Conservation (phyloP, 2,113 vertebrate genomes). For the Pangasianodon gigas region DNA sequence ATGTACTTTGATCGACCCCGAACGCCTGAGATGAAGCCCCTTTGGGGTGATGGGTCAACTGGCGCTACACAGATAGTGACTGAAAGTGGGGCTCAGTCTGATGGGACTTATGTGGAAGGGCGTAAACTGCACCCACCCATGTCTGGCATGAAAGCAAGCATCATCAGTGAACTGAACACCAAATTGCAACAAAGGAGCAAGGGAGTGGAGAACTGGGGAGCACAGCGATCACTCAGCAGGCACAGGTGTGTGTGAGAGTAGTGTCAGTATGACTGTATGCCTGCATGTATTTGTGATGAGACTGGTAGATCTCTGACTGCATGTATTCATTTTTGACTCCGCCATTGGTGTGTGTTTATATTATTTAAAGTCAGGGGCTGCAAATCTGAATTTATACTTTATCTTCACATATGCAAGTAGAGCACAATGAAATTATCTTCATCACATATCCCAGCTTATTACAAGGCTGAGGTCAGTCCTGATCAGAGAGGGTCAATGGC, state of each 20-base stretch:
- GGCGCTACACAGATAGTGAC: slow-evolving; percentile 55
- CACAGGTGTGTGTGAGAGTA: slow-evolving; percentile 73
- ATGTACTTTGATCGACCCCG: slow-evolving; percentile 74
- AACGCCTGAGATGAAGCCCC: slow-evolving; percentile 75
- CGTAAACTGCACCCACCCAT: slow-evolving; percentile 76
- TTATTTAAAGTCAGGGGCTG: background rate
- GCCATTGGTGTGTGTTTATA: background rate
- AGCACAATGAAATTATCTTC: background rate
- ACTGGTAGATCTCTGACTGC: slow-evolving; percentile 7
- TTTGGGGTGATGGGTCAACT: slow-evolving; percentile 68
- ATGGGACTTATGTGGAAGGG: slow-evolving; percentile 66
- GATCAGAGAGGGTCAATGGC: background rate
- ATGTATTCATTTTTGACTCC: slow-evolving; percentile 23
- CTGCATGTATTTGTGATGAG: slow-evolving; percentile 33
- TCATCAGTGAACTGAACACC: slow-evolving; percentile 89
- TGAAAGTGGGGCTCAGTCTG: slow-evolving; percentile 58
- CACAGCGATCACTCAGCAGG: slow-evolving; percentile 74
- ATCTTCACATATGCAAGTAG: background rate
- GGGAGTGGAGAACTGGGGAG: slow-evolving; percentile 74
- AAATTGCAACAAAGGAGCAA: slow-evolving; percentile 86
- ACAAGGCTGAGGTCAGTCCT: background rate
- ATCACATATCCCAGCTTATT: background rate
- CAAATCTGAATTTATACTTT: background rate
- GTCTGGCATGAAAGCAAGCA: slow-evolving; percentile 86
- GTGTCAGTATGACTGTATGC: background rate